Base-by-base conservation (phyloP, 1,140 invertebrate species). In the Microplitis demolitor region DNA sequence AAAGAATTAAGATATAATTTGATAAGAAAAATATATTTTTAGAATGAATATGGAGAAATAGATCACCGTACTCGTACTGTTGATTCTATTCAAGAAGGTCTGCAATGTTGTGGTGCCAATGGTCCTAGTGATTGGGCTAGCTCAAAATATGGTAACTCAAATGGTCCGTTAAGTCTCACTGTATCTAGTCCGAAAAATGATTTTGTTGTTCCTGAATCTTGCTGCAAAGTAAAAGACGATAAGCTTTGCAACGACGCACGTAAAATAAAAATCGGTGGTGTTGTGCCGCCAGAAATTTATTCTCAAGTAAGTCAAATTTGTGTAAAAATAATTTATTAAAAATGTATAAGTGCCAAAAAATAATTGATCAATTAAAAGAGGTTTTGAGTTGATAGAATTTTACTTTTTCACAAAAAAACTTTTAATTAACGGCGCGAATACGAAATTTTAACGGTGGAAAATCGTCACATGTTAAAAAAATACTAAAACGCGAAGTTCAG, bases 21-120 rank as follows among this genome's bases (percentile, higher is more conserved):
- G 67, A 64, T 69, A 60, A 63, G 51, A 50, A 53, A 9, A 68
- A 74, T 24, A 35, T 45, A 37, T 66, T 78, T 78, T 37, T 83
- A 92, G 85, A 87, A 91, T 34, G 91, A 93, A 77, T 95, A 95
- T 78, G 89, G 90, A n/a, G 86, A 88, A 13, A 88, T 90, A 74
- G 85, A 89, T 69, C 85, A 88, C 13, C 88, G 90, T 6, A 92
- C 90, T 4, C 84, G 88, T 35, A 89, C 90, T n/a, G 91, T 94
- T 76, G 92, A 95, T 84, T 83, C 89, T 31, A 90, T 94, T 76
- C 93, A 95, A 82, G 84, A 89, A 3, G 80, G 91, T 88, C 84
- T 94, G 31, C 83, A 90, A 72, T 95, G 93, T 79, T 95, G 93
- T 80, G 93, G 93, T 16, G 91, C 91, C 6, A 89, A 89, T 75